Evolutionary conservation across 2,888 invertebrate genomes (phyloP), one percentile per base, ranked within the genome.

Genomic region (Troilus luridus): DNA sequence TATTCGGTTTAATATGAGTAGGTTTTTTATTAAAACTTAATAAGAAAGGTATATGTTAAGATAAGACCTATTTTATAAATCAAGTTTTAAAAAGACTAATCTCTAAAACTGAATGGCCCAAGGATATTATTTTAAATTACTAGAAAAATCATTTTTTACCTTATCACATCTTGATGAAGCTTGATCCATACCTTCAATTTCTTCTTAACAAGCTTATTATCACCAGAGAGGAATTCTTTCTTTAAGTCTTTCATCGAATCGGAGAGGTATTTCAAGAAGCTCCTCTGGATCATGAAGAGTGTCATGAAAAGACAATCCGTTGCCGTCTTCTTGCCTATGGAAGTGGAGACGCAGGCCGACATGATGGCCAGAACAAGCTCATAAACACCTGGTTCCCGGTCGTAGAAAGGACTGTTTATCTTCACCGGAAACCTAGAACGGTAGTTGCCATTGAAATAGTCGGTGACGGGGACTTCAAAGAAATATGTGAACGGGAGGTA

Each of bases 401-500:
- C 56, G 85, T 54, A 21, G 56, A 85, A 85, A n/a, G 85, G 85
- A n/a, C 56, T 85, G 56, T 85, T 56, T 10, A 85, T 85, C 85
- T 85, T 85, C 7, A 85, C 56, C 85, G 85, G 85, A 11, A 85
- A 85, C n/a, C 85, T 85, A n/a, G 85, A 54, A 56, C 85, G 85
- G 58, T 85, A 85, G 11, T 85, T 54, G 58, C 85, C 85, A 9
- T 56, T 9, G 7, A 58, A 56, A 58, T 56, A 85, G 85, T 85
- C 85, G 0, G 56, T 56, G n/a, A 85, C 12, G 58, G 85, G 56
- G 17, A 56, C 85, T n/a, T 54, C 85, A 0, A 85, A 19, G 7
- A 56, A 21, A 17, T 85, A 85, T 0, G 56, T 56, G 54, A 85
- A 54, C 10, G 85, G 85, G 8, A 85, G 21, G 7, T 17, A 56